Evolutionary conservation across 2,113 vertebrate genomes (phyloP).

Genomic region (Alligator sinensis): DNA sequence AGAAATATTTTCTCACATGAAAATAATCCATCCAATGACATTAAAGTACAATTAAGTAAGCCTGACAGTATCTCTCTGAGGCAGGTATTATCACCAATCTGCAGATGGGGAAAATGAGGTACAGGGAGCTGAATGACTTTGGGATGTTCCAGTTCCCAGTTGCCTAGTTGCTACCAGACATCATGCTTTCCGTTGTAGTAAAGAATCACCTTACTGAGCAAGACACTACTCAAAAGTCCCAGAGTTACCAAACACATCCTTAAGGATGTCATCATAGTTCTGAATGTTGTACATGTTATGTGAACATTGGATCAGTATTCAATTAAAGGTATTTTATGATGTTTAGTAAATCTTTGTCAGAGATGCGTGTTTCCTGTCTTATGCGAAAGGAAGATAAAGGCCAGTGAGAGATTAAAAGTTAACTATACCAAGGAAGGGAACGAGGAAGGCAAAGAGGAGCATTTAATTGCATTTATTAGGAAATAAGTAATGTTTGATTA

Average conservation of each 20-base stretch:
- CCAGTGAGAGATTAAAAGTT: slow-evolving; percentile 22
- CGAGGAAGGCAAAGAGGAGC: neutral
- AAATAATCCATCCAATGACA: neutral
- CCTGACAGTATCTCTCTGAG: neutral
- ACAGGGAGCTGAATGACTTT: neutral
- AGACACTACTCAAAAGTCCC: neutral
- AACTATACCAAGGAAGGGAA: neutral
- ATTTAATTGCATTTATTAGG: slow-evolving; percentile 14
- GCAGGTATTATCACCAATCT: accelerated
- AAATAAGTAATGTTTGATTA: neutral
- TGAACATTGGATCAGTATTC: accelerated
- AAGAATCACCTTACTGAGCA: accelerated
- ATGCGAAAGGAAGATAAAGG: neutral
- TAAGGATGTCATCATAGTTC: neutral
- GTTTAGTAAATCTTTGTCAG: slow-evolving; percentile 11
- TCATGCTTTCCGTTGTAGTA: neutral
- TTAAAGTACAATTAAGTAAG: neutral
- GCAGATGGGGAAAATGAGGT: neutral
- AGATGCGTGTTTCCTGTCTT: neutral
- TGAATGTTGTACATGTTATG: neutral
- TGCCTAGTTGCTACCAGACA: too few relatives aligned
- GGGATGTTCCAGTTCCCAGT: neutral
- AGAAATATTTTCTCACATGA: neutral
- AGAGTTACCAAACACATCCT: neutral
- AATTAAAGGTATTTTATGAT: neutral